phyloP scores from a whole-genome alignment of 2,797 vertebrate species.

The Sebastes taczanowskii region DNA sequence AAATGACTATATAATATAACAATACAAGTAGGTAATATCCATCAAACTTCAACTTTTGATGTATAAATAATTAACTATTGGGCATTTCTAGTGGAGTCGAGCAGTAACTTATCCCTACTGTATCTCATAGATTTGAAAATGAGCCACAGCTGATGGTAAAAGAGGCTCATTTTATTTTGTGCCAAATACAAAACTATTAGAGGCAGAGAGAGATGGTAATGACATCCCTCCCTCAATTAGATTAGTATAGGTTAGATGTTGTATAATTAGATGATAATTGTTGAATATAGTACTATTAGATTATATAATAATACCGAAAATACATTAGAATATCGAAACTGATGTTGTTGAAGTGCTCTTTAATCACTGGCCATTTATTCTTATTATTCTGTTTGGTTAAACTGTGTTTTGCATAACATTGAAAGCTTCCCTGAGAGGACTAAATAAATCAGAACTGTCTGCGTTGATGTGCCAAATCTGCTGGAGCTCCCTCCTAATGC shows the following conservation, averaged over 20 bases:
- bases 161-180: not conserved
- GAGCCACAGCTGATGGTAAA: not conserved
- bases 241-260: not conserved
- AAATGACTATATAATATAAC: not conserved
- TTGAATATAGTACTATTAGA: not conserved
- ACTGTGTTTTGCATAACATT: not conserved
- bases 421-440: not conserved
- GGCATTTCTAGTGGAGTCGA: too few relatives aligned
- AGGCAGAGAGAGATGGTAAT: not conserved
- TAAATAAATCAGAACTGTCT: not conserved
- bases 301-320: not conserved
- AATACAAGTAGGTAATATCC: not conserved
- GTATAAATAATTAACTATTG: not conserved
- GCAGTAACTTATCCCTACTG: not conserved
- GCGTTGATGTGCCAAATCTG: constrained; percentile 1
- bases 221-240: not conserved
- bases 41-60: not conserved
- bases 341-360: not conserved
- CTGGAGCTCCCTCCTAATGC: not conserved
- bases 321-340: not conserved
- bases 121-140: not conserved
- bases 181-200: not conserved
- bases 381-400: not conserved
- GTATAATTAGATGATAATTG: not conserved
- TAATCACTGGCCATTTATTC: not conserved